phyloP scores from a whole-genome alignment of 2,888 invertebrate species.

The Orchestes rusci region DNA sequence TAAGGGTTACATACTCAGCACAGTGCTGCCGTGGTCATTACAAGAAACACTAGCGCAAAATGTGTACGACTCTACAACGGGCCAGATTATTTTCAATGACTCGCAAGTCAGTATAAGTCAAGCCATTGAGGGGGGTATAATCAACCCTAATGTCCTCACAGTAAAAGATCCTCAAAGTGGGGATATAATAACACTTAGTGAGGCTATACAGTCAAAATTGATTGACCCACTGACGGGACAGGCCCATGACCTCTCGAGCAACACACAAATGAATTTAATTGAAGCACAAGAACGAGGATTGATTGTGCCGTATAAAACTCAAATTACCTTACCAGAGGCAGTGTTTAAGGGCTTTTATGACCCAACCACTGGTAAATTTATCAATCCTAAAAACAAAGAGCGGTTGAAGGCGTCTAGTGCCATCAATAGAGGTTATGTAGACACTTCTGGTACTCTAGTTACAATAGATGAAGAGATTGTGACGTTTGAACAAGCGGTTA shows the following conservation, averaged over 20 bases:
- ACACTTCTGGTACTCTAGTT: constrained; percentile 79
- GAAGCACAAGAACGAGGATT: constrained; percentile 81
- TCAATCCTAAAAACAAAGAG: constrained; percentile 71
- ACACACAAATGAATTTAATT: constrained; percentile 66
- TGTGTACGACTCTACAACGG: constrained; percentile 68
- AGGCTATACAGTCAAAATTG: constrained; percentile 69
- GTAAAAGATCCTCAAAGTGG: constrained; percentile 74
- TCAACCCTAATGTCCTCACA: constrained; percentile 70
- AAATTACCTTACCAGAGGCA: constrained; percentile 79
- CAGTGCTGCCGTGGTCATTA: constrained; percentile 71
- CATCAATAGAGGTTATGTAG: constrained; percentile 75
- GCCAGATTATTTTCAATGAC: constrained; percentile 63
- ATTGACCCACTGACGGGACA: constrained; percentile 75
- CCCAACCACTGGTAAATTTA: constrained; percentile 73
- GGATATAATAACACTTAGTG: constrained; percentile 70
- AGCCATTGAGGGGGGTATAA: constrained; percentile 65
- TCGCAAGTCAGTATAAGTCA: constrained; percentile 64
- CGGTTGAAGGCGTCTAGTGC: constrained; percentile 76
- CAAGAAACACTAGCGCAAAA: constrained; percentile 78
- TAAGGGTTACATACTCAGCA: constrained; percentile 73
- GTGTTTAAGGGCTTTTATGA: constrained; percentile 90
- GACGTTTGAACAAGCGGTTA: constrained; percentile 76
- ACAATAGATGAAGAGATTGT: constrained; percentile 72
- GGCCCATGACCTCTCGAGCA: constrained; percentile 67
- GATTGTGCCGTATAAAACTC: constrained; percentile 73